phyloP scores from a whole-genome alignment of 2,888 invertebrate genomes.

The Thalpophila matura region DNA sequence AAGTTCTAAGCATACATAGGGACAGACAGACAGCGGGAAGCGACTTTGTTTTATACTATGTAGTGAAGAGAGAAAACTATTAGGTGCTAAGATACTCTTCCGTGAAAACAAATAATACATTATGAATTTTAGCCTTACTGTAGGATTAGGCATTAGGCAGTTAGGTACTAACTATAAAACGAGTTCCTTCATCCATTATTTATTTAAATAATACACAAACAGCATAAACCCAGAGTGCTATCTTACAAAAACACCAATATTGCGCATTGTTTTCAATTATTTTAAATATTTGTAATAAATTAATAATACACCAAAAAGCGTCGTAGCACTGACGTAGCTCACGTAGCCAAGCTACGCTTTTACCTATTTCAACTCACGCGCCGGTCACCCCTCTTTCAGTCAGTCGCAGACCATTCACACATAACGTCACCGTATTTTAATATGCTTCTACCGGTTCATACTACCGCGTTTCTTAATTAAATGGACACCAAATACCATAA shows the following conservation, averaged over 20 bases:
- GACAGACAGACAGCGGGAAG: no score
- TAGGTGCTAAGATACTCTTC: no score
- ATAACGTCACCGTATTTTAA: slow-evolving; percentile 14
- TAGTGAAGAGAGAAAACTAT: no score
- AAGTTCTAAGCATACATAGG: no score
- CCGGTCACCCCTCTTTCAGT: slow-evolving; percentile 32
- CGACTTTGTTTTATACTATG: no score
- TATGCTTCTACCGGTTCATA: background rate
- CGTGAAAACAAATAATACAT: no score
- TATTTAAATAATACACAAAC: background rate
- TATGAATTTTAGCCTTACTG: no score
- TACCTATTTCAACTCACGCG: slow-evolving; percentile 42
- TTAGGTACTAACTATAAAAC: background rate
- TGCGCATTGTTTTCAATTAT: slow-evolving; percentile 19
- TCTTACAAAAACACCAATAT: background rate
- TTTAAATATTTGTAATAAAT: background rate
- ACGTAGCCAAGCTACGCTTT: slow-evolving; percentile 26
- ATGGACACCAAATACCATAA: slow-evolving; percentile 30
- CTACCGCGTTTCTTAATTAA: background rate
- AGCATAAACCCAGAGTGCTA: background rate
- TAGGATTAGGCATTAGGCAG: no score
- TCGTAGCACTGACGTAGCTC: slow-evolving; percentile 40
- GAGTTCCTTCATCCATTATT: background rate
- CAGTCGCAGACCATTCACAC: slow-evolving; percentile 13
- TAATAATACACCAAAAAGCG: slow-evolving; percentile 17